Percentiles rank a stretch among this genome's conserved stretches.
Conservation (phyloP, 1,140 invertebrate species). For the Lysiphlebus fabarum region DNA sequence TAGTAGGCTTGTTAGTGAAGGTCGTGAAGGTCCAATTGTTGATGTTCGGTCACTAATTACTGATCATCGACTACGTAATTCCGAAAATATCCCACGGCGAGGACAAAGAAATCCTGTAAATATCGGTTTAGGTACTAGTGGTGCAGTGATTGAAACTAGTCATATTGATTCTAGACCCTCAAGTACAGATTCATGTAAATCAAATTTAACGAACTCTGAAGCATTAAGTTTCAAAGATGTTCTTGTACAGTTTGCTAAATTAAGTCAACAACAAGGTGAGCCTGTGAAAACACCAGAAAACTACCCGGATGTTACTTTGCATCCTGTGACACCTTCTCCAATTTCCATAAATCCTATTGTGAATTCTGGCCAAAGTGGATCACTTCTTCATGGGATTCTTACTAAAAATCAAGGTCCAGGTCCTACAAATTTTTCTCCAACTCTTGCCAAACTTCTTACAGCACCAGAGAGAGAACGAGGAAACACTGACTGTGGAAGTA, state of each 20-base stretch:
- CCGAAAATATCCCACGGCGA: conserved; percentile 63
- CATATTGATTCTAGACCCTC: conserved; percentile 53
- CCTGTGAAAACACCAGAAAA: conserved; percentile 61
- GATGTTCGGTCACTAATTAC: conserved; percentile 81
- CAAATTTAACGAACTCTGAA: conserved; percentile 42
- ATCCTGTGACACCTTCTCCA: conserved; percentile 62
- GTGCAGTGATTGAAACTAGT: conserved; percentile 48
- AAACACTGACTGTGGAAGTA: neutral
- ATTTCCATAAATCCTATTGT: conserved; percentile 45
- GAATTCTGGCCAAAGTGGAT: conserved; percentile 57
- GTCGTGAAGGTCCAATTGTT: conserved; percentile 71
- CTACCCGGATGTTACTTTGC: conserved; percentile 74
- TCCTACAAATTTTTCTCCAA: conserved; percentile 69
- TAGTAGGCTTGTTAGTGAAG: conserved; percentile 58
- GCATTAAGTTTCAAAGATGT: conserved; percentile 70
- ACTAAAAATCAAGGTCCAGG: conserved; percentile 59
- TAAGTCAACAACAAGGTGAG: conserved; percentile 57
- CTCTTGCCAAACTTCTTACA: conserved; percentile 72
- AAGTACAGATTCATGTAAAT: conserved; percentile 56
- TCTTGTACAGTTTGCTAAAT: conserved; percentile 72
- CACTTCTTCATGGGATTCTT: conserved; percentile 71
- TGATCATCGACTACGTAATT: conserved; percentile 73
- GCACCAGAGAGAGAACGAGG: conserved; percentile 60
- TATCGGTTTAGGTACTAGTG: conserved; percentile 45
- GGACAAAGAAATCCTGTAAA: conserved; percentile 53